phyloP scores from a whole-genome alignment of 2,797 vertebrate species.

The Poecilia picta region DNA sequence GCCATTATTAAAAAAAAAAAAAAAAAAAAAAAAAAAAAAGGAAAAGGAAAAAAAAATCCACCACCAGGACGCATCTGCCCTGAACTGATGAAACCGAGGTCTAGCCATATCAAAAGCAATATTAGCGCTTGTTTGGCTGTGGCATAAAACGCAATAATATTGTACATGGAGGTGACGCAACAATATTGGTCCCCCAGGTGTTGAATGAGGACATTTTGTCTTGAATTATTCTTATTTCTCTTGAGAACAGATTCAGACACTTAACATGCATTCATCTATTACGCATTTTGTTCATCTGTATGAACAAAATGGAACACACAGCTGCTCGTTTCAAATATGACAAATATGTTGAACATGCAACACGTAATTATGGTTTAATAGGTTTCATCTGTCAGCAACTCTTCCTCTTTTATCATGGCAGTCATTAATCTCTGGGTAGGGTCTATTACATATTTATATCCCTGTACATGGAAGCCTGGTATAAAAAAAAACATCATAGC shows the following conservation, averaged over 20 bases:
- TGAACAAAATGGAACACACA: conserved; percentile 74
- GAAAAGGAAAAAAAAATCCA: conserved; percentile 70
- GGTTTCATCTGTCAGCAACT: conserved; percentile 74
- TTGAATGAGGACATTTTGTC: conserved; percentile 63
- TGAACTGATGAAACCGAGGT: conserved; percentile 76
- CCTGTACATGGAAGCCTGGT: conserved; percentile 51
- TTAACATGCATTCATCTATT: conserved; percentile 54
- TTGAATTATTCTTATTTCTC: conserved; percentile 69
- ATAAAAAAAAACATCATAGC: conserved; percentile 38
- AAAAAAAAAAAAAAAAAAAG: conserved; percentile 38
- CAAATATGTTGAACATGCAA: conserved; percentile 74
- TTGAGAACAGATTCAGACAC: conserved; percentile 44
- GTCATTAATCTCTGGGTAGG: conserved; percentile 65
- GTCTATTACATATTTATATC: conserved; percentile 69
- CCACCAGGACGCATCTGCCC: conserved; percentile 80
- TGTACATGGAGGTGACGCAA: conserved; percentile 70
- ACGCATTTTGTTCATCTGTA: too few species aligned
- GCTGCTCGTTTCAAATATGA: conserved; percentile 51
- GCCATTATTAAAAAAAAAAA: conserved; percentile 82
- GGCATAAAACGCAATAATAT: conserved; percentile 79
- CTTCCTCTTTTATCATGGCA: conserved; percentile 72
- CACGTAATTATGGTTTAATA: conserved; percentile 78
- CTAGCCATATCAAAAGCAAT: conserved; percentile 79
- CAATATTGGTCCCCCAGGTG: conserved; percentile 72
- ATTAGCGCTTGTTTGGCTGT: conserved; percentile 79